Conservation (phyloP, 2,888 invertebrate species). For the Dolichomitus sp. region DNA sequence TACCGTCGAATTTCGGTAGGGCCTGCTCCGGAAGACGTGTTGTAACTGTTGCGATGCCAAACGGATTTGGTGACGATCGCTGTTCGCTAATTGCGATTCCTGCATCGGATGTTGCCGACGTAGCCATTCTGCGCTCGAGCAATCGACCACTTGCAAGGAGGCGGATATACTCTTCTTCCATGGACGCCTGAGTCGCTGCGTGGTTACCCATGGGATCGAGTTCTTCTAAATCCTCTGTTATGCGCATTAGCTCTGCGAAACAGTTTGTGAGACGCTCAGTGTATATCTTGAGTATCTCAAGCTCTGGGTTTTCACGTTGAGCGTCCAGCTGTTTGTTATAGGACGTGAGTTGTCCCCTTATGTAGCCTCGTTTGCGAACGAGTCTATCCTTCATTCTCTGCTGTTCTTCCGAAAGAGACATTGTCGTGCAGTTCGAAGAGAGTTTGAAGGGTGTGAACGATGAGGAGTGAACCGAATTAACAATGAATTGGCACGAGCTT, state of each 20-base stretch:
- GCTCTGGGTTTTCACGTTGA: neutral
- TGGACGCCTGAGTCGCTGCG: no score
- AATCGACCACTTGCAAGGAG: no score
- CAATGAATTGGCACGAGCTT: no score
- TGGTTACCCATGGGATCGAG: no score
- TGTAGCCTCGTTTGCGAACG: neutral
- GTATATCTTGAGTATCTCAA: neutral
- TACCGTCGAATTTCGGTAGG: constrained; percentile 65
- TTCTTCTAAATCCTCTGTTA: no score
- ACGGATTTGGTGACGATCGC: constrained; percentile 20
- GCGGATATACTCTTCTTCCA: no score
- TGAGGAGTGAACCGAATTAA: no score
- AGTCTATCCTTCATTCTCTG: neutral
- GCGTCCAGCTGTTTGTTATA: neutral
- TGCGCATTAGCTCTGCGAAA: no score
- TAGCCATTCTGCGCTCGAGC: neutral
- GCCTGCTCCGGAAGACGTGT: constrained; percentile 55
- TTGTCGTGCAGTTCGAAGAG: no score
- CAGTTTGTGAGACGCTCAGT: no score
- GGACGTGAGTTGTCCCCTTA: constrained; percentile 15
- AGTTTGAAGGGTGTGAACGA: no score
- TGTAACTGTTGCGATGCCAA: neutral
- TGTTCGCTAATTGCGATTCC: neutral
- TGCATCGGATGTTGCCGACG: neutral
- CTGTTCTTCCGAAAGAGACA: no score